Conservation (phyloP, 2,888 invertebrate genomes). For the Patella caerulea region DNA sequence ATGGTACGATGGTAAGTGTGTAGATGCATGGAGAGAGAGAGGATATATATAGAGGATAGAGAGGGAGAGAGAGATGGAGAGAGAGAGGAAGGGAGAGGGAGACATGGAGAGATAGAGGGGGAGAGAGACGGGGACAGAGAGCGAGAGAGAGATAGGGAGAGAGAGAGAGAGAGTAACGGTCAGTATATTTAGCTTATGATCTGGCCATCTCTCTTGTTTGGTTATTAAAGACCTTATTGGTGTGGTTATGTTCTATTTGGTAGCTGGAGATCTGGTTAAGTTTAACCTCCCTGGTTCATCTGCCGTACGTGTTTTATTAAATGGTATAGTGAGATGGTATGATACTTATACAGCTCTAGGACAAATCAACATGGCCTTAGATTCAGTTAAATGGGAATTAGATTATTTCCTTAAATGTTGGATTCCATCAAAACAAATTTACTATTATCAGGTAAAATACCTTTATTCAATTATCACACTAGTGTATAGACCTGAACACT, state of each 20-base stretch:
- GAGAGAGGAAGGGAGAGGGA: no score
- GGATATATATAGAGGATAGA: no score
- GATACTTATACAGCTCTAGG: constrained; percentile 53
- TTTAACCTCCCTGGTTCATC: constrained; percentile 62
- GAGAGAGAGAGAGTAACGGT: background rate
- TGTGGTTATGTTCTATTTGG: background rate
- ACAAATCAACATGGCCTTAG: constrained; percentile 51
- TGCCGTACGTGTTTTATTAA: constrained; percentile 50
- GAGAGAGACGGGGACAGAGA: no score
- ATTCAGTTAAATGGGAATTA: constrained; percentile 75
- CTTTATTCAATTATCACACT: no score
- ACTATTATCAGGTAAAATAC: constrained; percentile 2
- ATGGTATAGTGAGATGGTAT: constrained; percentile 52
- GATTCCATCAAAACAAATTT: background rate
- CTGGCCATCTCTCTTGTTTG: no score
- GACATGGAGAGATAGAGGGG: no score
- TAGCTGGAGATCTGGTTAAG: constrained; percentile 62
- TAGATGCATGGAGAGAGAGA: no score
- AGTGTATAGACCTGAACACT: no score
- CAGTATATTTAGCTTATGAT: background rate
- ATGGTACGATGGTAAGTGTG: constrained; percentile 65
- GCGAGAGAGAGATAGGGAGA: no score
- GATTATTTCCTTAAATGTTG: constrained; percentile 77
- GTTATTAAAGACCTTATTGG: no score
- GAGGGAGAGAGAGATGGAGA: no score